Evolutionary conservation across 2,888 invertebrate genomes (phyloP), one percentile per base, ranked within the genome.

Genomic region (Saturnia japonica): DNA sequence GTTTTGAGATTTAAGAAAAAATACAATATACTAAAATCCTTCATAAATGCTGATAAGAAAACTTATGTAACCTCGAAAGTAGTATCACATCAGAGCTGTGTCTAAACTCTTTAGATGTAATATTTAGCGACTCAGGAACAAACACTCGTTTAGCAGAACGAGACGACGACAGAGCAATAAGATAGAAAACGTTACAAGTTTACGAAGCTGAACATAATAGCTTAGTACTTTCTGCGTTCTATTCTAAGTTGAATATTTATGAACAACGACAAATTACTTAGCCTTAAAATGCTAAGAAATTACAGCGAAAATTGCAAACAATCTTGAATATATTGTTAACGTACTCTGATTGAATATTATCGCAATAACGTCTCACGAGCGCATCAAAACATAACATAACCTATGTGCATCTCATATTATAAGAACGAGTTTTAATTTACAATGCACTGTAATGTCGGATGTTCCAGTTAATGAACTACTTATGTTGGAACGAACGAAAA

Each of bases 101-200:
- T 76, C 79, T 84, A 2, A 34, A 34, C n/a, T 34, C 80, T 85
- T 82, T 85, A 76, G 83, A 86, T 86, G 77, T 82, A 83, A 81
- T 83, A 84, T 86, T 85, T 80, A 85, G 78, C 77, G 72, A 78
- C 76, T 72, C 78, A 80, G 77, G 76, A 80, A 75, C 74, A 74
- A 72, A 75, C 75, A 74, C 75, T 71, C 70, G 75, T 75, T 70
- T 73, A 76, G 75, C 73, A 79, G 79, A 81, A 80, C 71, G 82
- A 83, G 78, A 82, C 78, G 71, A 74, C 77, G 76, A 76, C 28
- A 75, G 74, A 77, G 73, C 73, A 74, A 82, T 82, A 78, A 75
- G 78, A 78, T 77, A 77, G 78, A 78, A 76, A 81, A 75, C 75
- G 79, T 77, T 77, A 77, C 72, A 72, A 82, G 82, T 80, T 82